Base-by-base conservation (phyloP, 2,797 vertebrate species). In the Helarctos malayanus region DNA sequence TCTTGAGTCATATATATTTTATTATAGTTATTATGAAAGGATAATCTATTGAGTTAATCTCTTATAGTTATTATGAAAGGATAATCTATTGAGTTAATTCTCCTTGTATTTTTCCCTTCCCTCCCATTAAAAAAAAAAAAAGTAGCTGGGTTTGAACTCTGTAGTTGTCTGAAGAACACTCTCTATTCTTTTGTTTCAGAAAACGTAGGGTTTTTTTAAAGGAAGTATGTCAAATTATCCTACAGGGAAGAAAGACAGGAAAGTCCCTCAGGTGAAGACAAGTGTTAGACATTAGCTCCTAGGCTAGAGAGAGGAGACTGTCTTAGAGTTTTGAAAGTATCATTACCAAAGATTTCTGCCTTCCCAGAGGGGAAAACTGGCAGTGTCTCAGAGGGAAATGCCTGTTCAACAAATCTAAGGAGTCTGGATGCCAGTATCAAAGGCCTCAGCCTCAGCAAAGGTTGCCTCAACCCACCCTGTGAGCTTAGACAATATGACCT, bases 1-100 rank as follows among this genome's bases (percentile, higher is more conserved):
- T 92, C 3, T 61, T 96, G 85, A 97, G 82, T 97, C 45, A 76
- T 65, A 94, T 2, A 25, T 85, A 69, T 84, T 90, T 81, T 90
- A 41, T 59, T 41, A 57, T 61, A 85, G 23, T 57, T 45, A 65
- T 4, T 91, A 35, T 89, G 27, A 3, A 76, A 91, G 8, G 35
- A 35, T 45, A 63, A 84, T 90, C 45, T 85, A 65, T 47, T 87
- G 69, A 61, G 7, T 57, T 63, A 93, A 45, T 47, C n/a, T n/a
- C n/a, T 59, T 41, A 57, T 61, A 85, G 23, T 57, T 45, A 65
- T 4, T 91, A 35, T 89, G 27, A 3, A 76, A 91, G 8, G 35
- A 35, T 45, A 63, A 84, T 90, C 45, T 85, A 65, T 47, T 87
- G 69, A 61, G 7, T 57, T 63, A 93, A 45, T 47, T 86, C 21